Evolutionary conservation across 2,888 invertebrate genomes (phyloP), one percentile per base, ranked within the genome.

Genomic region (Andrena flavipes): DNA sequence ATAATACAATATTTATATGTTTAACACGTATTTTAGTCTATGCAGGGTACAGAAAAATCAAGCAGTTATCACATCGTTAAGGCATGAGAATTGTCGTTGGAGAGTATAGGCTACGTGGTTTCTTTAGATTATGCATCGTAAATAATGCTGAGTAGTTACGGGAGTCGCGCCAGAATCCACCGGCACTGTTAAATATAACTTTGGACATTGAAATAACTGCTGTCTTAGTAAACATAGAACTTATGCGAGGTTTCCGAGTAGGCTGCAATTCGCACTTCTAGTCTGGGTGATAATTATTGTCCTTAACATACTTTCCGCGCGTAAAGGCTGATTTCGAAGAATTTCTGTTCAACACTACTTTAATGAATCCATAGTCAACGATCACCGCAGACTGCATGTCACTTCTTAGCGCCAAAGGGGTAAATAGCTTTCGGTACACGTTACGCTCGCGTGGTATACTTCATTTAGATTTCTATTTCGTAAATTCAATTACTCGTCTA

Each of bases 171-270:
- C 90, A 91, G 88, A 89, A 86, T 89, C 87, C 88, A 86, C 68
- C 84, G 84, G 74, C 79, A 85, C 76, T 79, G 91, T 80, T 91
- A 92, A 92, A 91, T 92, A 91, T 92, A 92, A 87, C 88, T 86
- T 79, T 69, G 81, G 65, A 75, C 73, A 76, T 85, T 82, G 76
- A 82, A 80, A 87, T 85, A 84, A 76, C 84, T 83, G 65, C 84
- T 71, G 89, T 86, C 88, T 86, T 82, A 80, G 71, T 87, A 86
- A 87, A 88, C 80, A 80, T 49, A 84, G 67, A 59, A 85, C 82
- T 78, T 72, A 72, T 71, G 68, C 60, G 69, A 82, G 82, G 70
- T 76, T 76, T 77, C 77, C 42, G 65, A 49, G 59, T 68, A 63
- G 33, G 59, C 49, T 48, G 59, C 64, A 64, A 71, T 80, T 5